phyloP scores from a whole-genome alignment of 2,888 invertebrate genomes.

The Augochlorella aurata region DNA sequence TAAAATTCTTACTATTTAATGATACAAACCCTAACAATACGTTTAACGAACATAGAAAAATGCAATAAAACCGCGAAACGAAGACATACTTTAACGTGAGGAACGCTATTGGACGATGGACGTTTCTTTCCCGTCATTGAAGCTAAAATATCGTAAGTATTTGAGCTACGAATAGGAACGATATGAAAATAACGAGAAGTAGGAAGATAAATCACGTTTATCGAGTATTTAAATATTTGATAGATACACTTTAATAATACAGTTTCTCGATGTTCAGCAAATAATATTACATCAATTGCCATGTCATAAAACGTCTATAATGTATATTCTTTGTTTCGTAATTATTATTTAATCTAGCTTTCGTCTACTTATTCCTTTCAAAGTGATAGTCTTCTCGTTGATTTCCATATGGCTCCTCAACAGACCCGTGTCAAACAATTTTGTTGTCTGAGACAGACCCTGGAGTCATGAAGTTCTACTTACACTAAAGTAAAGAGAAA shows the following conservation, averaged over 20 bases:
- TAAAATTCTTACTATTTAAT: slow-evolving; percentile 34
- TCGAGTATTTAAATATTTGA: not conserved
- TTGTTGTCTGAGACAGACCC: not conserved
- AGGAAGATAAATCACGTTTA: not conserved
- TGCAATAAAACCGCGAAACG: slow-evolving; percentile 11
- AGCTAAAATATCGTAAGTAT: slow-evolving; percentile 26
- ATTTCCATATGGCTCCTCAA: not conserved
- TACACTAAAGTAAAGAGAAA: not conserved
- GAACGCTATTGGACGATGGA: slow-evolving; percentile 30
- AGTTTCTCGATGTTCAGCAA: slow-evolving; percentile 1
- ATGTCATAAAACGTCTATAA: not conserved
- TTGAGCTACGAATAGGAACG: slow-evolving; percentile 5
- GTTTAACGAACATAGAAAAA: slow-evolving; percentile 23
- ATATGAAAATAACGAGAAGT: slow-evolving; percentile 39
- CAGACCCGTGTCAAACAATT: not conserved
- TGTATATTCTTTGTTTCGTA: not conserved
- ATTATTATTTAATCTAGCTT: not conserved
- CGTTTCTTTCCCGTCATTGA: slow-evolving; percentile 11
- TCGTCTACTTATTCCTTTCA: not conserved
- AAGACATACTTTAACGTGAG: slow-evolving; percentile 15
- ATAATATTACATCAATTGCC: not conserved
- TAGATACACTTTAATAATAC: not conserved
- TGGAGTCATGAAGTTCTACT: not conserved
- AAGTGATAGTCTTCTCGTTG: slow-evolving; percentile 28
- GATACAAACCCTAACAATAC: slow-evolving; percentile 47